Base-by-base conservation (phyloP, 2,113 vertebrate genomes). In the Apteryx owenii region DNA sequence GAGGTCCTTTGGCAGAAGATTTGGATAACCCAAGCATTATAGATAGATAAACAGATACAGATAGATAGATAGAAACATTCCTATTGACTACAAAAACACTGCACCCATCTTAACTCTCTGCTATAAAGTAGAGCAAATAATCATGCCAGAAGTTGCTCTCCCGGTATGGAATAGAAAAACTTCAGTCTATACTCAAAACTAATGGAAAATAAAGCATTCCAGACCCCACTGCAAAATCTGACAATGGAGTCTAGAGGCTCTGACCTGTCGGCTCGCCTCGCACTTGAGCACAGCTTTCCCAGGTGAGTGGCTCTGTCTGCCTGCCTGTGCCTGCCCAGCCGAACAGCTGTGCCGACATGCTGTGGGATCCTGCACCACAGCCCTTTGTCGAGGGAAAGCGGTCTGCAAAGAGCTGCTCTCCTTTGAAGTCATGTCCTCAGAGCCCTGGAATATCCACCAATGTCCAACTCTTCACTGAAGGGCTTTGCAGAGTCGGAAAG, bases 391-490 rank as follows among this genome's bases (percentile, higher is more conserved):
- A 71, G 36, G 58, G 29, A 62, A 64, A 73, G 33, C 46, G 28
- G 64, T 18, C 12, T 29, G 42, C 1, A 0, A 22, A 28, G 31
- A 7, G 23, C 17, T 60, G 16, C 29, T 70, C 33, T 73, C 42
- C 42, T 69, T 33, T n/a, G 44, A 22, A 54, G 44, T 23, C 11
- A 5, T 1, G 9, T 16, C 40, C 31, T 80, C 0, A 1, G 58
- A n/a, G 13, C 1, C 12, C 1, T 0, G 50, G 12, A 83, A 9
- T 3, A 5, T 70, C 56, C 3, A 1, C 36, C 26, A 3, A 1
- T 22, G 28, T 69, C 29, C 70, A 44, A 36, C 13, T 84, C 77
- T 73, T 14, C 28, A 28, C 33, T 19, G n/a, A 54, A 44, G 65
- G 19, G 33, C 78, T 79, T 72, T 85, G 50, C 3, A 10, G 29